Evolutionary conservation across 2,797 vertebrate species (phyloP), one percentile per base, ranked within the genome.

Genomic region (Pipistrellus pygmaeus): DNA sequence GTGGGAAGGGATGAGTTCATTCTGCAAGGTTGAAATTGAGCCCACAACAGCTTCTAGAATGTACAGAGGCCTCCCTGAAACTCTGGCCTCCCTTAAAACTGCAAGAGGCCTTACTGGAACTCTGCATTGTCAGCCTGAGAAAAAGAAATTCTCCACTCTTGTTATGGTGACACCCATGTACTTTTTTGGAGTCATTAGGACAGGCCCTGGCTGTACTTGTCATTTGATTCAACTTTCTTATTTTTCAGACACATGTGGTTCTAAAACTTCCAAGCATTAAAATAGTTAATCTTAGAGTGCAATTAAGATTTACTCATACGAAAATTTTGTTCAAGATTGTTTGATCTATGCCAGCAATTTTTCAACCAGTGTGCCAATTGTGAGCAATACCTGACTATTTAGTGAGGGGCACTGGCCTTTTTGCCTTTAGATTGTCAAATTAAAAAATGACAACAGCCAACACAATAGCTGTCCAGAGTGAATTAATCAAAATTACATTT

Each of bases 291-390:
- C 20, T 92, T 81, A 68, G 32, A 89, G 60, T 35, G 51, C 23
- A 69, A 64, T 64, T 44, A 75, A 27, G 12, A 91, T 66, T 95
- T 85, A 89, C 7, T 78, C 73, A 62, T 15, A 76, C 69, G 76
- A 66, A 86, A 83, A 30, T 77, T 94, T 91, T 88, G 72, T 8
- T 85, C 30, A 73, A 25, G 21, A 85, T 66, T 72, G 23, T 88
- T 91, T 77, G 20, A 77, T 32, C 48, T 77, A 53, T 53, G 13
- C 48, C 20, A 77, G 75, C 20, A 53, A 77, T 35, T 53, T 51
- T 53, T 77, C 75, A 77, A 53, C 6, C 10, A 14, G 75, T 35
- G 11, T 77, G n/a, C 48, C 14, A n/a, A 30, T 64, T 64, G 62
- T 64, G 13, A 23, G n/a, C 20, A 77, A 53, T 53, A 77, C 75